Evolutionary conservation across 2,113 vertebrate genomes (phyloP), one percentile per base, ranked within the genome.

Genomic region (Chamaetylas fuelleborni): DNA sequence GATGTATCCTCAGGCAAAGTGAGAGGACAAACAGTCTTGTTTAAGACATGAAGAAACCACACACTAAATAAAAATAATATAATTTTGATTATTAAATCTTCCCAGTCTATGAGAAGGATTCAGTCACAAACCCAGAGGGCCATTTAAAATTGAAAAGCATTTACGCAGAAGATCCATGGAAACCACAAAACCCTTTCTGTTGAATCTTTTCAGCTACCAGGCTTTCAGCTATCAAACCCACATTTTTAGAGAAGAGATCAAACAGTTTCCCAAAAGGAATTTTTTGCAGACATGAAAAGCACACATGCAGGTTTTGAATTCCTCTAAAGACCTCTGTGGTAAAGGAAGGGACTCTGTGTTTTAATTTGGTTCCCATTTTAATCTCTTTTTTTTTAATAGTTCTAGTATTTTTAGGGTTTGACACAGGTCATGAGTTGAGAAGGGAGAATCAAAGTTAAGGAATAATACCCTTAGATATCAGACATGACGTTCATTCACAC

Each of bases 11-110:
- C 70, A 81, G 94, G 93, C 94, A 88, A 91, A 92, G 90, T 89
- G 73, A 92, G 71, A 91, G 89, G 81, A 96, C 71, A 91, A 86
- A 90, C 58, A 73, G 81, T 70, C 92, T 82, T 95, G 58, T 84
- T 96, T 89, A 94, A 96, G 80, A 94, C 84, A 91, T 40, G 74
- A 94, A 88, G 71, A 83, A 96, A 88, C 33, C 51, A 88, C 76
- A 90, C 36, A 91, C 76, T 87, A 95, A 96, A 95, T 95, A 95
- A 95, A 88, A 94, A 92, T 76, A 94, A 89, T 94, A 96, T 81
- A 0, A 90, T 95, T 92, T 89, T 86, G 88, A 85, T 96, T 92
- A 95, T 94, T 94, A 90, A 92, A 91, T 94, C 31, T 88, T 88
- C 67, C 69, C 88, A 51, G 81, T 96, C 88, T 94, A 91, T 0